Evolutionary conservation across 2,888 invertebrate species (phyloP), one percentile per base, ranked within the genome.

Genomic region (Ichneumoninae sp.): DNA sequence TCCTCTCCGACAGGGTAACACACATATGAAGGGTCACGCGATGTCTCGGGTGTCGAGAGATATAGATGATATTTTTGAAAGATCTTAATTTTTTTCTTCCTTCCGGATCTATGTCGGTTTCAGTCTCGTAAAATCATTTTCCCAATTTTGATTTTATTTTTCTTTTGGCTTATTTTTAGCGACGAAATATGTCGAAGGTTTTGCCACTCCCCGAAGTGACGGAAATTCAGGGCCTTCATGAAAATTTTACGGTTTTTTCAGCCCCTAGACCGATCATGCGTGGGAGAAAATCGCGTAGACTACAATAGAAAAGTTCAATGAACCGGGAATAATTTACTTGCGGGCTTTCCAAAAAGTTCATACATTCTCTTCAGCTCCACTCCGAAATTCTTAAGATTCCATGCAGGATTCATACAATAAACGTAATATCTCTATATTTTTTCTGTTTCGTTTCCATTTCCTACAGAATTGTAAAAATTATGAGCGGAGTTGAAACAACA

Each of bases 21-120:
- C 66, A 52, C 22, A 57, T 16, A 71, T 71, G 60, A 76, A 78
- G 82, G 78, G 85, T 88, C 87, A 87, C 87, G 87, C 90, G 88
- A 89, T 88, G 77, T 86, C 80, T 72, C 85, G 44, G 44, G 83
- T 85, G 76, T 83, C 54, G 8, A 54, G 10, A 22, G 19, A 22
- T 22, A 54, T 22, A 54, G 22, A 54, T 22, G 22, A 54, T 22
- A 3, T 22, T 57, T 57, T 26, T 26, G 0, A 57, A 26, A 22
- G 57, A 54, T 54, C 6, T 16, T 33, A 0, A 50, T 19, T 33
- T n/a, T 62, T 33, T 62, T 33, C 70, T 66, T 54, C 47, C 44
- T 44, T 54, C 22, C 10, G 33, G 50, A 30, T 40, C 62, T 8
- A 76, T 4, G 13, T 71, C 33, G 16, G 22, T 54, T 16, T 22